Evolutionary conservation across 2,113 vertebrate species (phyloP).

Genomic region (Hepsetus odoe): DNA sequence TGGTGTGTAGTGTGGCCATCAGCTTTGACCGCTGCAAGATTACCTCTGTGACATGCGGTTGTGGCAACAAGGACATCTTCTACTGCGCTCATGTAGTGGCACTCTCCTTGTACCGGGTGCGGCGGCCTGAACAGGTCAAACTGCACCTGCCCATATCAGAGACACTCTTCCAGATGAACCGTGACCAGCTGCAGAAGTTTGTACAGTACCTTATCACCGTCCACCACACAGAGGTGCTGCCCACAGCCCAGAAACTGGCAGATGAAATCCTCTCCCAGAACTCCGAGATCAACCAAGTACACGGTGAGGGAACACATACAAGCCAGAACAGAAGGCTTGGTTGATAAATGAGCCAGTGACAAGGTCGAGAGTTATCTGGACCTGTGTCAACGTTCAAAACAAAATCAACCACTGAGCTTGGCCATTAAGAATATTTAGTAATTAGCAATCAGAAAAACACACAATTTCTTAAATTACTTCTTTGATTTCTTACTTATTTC

Average conservation of each 20-base stretch:
- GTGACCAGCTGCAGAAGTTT: slow-evolving; percentile 98
- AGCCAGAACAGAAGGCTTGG: not conserved
- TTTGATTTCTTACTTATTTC: too few species aligned
- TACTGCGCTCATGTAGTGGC: slow-evolving; percentile 98
- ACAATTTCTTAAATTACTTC: too few species aligned
- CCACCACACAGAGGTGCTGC: slow-evolving; percentile 97
- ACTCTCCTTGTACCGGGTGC: slow-evolving; percentile 95
- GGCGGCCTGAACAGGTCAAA: slow-evolving; percentile 98
- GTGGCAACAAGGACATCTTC: slow-evolving; percentile 99
- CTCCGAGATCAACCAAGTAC: slow-evolving; percentile 99
- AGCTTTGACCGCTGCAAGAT: slow-evolving; percentile 99
- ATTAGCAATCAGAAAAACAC: too few species aligned
- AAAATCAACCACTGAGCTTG: too few species aligned
- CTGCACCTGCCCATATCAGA: slow-evolving; percentile 99
- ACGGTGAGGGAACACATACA: slow-evolving; percentile 79
- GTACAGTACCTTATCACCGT: slow-evolving; percentile 99
- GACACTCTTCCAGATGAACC: slow-evolving; percentile 98
- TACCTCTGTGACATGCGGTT: slow-evolving; percentile 97
- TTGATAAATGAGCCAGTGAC: not conserved
- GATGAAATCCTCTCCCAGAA: slow-evolving; percentile 98
- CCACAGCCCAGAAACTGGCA: slow-evolving; percentile 96
- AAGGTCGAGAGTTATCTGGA: too few species aligned
- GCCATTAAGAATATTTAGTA: too few species aligned
- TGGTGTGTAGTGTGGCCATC: slow-evolving; percentile 96
- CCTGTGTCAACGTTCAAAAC: too few species aligned